Evolutionary conservation across 2,888 invertebrate genomes (phyloP).

Genomic region (Xanthostigma xanthostigma): DNA sequence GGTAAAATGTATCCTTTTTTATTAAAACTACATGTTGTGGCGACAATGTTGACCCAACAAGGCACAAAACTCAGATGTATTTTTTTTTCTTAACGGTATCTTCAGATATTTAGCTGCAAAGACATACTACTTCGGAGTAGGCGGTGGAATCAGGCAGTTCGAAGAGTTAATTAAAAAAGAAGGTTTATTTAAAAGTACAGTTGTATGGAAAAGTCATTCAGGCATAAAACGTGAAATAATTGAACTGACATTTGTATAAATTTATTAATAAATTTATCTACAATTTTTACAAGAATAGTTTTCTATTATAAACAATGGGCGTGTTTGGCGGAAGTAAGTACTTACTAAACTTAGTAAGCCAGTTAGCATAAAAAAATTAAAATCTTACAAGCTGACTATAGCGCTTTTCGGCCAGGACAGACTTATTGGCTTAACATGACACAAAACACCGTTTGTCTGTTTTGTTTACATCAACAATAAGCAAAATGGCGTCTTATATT

Average conservation of each 20-base stretch:
- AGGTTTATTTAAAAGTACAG: slow-evolving; percentile 35
- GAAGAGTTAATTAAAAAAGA: slow-evolving; percentile 41
- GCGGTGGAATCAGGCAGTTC: slow-evolving; percentile 72
- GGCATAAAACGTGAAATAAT: slow-evolving; percentile 50
- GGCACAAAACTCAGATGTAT: not conserved
- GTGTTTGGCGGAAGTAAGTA: too few relatives aligned
- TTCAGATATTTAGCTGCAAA: slow-evolving; percentile 69
- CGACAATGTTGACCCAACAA: not conserved
- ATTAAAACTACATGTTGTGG: not conserved
- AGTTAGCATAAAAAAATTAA: too few relatives aligned
- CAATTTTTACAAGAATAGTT: not conserved
- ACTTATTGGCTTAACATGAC: too few relatives aligned
- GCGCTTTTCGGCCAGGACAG: too few relatives aligned
- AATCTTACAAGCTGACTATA: too few relatives aligned
- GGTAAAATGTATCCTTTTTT: slow-evolving; percentile 48
- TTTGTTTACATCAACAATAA: too few relatives aligned
- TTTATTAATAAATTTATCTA: slow-evolving; percentile 1
- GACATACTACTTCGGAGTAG: slow-evolving; percentile 88
- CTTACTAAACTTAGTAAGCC: too few relatives aligned
- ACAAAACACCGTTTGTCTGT: too few relatives aligned
- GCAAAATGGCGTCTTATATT: too few relatives aligned
- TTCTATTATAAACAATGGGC: not conserved
- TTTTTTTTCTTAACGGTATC: slow-evolving; percentile 10
- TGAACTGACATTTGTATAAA: slow-evolving; percentile 30
- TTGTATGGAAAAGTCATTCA: slow-evolving; percentile 47